Conservation (phyloP, 2,113 vertebrate species). For the Psilopsiagon aymara region DNA sequence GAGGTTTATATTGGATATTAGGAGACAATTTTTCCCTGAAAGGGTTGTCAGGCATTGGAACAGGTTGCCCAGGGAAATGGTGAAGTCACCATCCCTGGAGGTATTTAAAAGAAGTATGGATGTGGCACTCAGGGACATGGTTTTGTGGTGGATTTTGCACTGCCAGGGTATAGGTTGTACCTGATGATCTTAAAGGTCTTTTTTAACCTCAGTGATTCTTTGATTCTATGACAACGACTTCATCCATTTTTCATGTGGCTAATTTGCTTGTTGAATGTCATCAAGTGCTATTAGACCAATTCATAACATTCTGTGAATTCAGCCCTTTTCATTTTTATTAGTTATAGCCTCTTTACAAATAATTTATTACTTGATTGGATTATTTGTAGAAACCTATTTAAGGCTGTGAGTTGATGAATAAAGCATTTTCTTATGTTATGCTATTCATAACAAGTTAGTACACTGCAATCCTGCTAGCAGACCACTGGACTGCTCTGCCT, state of each 20-base stretch:
- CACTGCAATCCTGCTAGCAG: background rate
- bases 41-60: background rate
- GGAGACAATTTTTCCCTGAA: background rate
- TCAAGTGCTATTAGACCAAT: background rate
- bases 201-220: background rate
- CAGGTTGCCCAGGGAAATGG: background rate
- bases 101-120: background rate
- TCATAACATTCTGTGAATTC: background rate
- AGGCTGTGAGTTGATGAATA: background rate
- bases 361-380: background rate
- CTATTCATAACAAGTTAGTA: background rate
- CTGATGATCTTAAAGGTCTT: background rate
- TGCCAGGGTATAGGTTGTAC: background rate
- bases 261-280: background rate
- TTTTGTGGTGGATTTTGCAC: background rate
- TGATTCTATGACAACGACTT: background rate
- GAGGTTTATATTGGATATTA: background rate
- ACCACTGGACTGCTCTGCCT: background rate
- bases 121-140: background rate
- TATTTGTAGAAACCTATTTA: constrained; percentile 2
- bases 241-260: background rate
- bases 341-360: background rate
- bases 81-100: background rate
- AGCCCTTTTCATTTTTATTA: background rate
- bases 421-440: background rate